Evolutionary conservation across 2,888 invertebrate genomes (phyloP), one percentile per base, ranked within the genome.

Genomic region (Clepsis dumicolana): DNA sequence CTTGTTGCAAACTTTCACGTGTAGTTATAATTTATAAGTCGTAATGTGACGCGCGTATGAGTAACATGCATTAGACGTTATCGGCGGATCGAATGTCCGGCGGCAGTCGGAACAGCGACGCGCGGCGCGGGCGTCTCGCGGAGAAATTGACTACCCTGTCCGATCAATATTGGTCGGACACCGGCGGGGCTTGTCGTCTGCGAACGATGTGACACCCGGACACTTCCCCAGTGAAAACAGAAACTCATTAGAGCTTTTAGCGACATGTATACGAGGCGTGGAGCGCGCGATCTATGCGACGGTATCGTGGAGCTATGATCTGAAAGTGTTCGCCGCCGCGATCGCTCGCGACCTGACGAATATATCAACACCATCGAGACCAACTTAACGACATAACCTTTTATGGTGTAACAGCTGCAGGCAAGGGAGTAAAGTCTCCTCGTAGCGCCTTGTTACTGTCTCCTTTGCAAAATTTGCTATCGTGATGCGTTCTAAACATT

Each of bases 1-100:
- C 87, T 87, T 88, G 87, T 76, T 73, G 70, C 74, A 80, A 82
- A 84, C 92, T 92, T 90, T 91, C 89, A 85, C 89, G 80, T 86
- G 80, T 82, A 78, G 79, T 78, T 78, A 77, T 54, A 32, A 54
- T n/a, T 44, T 18, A 29, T 54, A 60, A 79, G 79, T 80, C 82
- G 80, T 79, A 79, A 78, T 78, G 84, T 87, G 80, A 85, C 84
- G 74, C 82, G 78, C 79, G 78, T 71, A 74, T 74, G 73, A 74
- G 79, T 70, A 73, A 73, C 73, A 73, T 73, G 72, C 75, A 77
- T 77, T 78, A 80, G 87, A 88, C 87, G 82, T 86, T 90, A 91
- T 90, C 90, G 74, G 76, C 70, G 44, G 80, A 89, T 90, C 87
- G 77, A 76, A 80, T 77, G 80, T 82, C 78, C 74, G 78, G 73